Base-by-base conservation (phyloP, 2,888 invertebrate genomes). In the Mechanitis mazaeus region DNA sequence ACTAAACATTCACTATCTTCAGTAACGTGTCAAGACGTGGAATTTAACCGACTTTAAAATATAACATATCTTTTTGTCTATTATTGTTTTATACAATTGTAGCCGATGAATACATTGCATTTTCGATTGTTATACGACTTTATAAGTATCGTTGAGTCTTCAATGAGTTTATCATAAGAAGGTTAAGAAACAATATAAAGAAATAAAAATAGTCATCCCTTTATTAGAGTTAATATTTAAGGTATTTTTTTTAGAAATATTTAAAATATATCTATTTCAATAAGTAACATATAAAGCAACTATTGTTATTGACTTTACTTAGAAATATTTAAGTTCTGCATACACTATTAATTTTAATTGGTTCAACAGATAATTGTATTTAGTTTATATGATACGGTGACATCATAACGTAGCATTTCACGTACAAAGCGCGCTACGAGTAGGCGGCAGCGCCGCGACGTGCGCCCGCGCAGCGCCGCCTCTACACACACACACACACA, bases 1-100 rank as follows among this genome's bases (percentile, higher is more conserved):
- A 72, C 74, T 70, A 81, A 84, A 84, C 77, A 83, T 56, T 61
- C 66, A 69, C 64, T 77, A 79, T 81, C 81, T 66, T 56, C 50
- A 46, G 56, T 47, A 35, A 12, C 61, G 33, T 53, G 55, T 31
- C 4, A 33, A 62, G 12, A 42, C 31, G 46, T 45, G 45, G 46
- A 12, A 9, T 11, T 55, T 38, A 47, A 66, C 64, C 59, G 55
- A 66, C 45, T 59, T 55, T 33, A 42, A 54, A 33, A 42, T 54
- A 31, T 56, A 28, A 42, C 20, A 56, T 20, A 58, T 28, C 4
- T 38, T 9, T 42, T 11, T 42, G 42, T 42, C 1, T 20, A 20
- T 20, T 20, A 20, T 20, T 20, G 20, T 20, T 20, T 20, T 20
- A 20, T 20, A 20, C 20, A 20, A 20, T 20, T 20, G 20, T 20